A percentile compares a stretch with the other conserved stretches of the same genome.
Evolutionary conservation across 2,797 vertebrate species (phyloP).

Genomic region (Presbytis comata): DNA sequence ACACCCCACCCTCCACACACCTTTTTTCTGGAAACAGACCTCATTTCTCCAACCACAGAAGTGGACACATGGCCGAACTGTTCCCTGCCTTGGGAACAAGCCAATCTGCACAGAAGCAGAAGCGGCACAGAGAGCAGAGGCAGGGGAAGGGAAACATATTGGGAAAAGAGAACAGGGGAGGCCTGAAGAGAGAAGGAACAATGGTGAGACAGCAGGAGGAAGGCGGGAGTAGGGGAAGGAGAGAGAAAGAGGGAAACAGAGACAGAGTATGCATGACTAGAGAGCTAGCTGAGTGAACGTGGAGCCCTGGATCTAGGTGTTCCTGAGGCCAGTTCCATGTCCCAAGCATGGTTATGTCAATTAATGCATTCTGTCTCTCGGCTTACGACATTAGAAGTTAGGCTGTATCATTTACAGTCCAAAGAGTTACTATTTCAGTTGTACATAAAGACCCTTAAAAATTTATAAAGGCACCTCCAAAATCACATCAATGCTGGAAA

Average conservation of each 20-base stretch:
- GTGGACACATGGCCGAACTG: neutral
- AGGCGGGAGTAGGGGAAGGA: neutral
- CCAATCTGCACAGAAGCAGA: neutral
- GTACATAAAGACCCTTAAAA: neutral
- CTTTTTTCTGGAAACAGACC: neutral
- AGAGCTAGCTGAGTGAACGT: rapidly evolving
- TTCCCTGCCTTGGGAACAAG: neutral
- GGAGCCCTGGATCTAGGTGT: neutral
- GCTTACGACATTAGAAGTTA: rapidly evolving
- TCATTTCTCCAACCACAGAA: neutral
- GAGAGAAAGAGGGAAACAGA: too few relatives aligned
- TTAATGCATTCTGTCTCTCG: rapidly evolving
- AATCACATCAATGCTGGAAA: neutral
- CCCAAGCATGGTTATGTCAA: rapidly evolving
- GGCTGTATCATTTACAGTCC: rapidly evolving
- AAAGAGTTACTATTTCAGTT: neutral
- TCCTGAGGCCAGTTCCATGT: rapidly evolving
- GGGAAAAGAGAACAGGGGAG: neutral
- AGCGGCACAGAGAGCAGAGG: rapidly evolving
- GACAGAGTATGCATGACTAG: rapidly evolving
- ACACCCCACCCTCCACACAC: rapidly evolving
- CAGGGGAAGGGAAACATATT: rapidly evolving
- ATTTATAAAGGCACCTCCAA: neutral
- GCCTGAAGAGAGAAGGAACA: neutral
- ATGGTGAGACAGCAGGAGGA: neutral